Conservation (phyloP, 2,888 invertebrate species). For the Melanotus villosus region DNA sequence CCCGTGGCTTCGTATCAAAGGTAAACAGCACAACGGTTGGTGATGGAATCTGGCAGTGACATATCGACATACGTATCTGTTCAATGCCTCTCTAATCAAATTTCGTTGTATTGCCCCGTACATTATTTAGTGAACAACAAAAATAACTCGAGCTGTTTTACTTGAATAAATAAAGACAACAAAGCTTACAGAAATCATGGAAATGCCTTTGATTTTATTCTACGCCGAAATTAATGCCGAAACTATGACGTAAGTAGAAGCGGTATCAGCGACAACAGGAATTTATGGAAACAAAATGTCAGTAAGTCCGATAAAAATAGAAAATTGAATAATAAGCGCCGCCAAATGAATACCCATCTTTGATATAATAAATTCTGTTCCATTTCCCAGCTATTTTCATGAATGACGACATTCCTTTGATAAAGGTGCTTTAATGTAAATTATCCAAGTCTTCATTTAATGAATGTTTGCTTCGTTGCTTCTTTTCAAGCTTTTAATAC, state of each 20-base stretch:
- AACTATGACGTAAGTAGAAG: too few relatives aligned
- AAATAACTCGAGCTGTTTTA: neutral
- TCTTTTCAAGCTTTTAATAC: neutral
- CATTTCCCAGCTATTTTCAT: slow-evolving; percentile 11
- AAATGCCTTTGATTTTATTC: neutral
- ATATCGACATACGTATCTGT: neutral
- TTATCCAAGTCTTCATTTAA: slow-evolving; percentile 6
- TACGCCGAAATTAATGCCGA: neutral
- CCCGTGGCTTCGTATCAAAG: neutral
- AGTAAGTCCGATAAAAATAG: too few relatives aligned
- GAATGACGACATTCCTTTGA: slow-evolving; percentile 9
- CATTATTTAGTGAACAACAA: neutral
- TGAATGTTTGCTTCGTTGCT: neutral
- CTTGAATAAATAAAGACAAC: neutral
- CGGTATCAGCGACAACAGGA: too few relatives aligned
- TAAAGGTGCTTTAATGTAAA: slow-evolving; percentile 4
- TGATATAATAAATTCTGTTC: too few relatives aligned
- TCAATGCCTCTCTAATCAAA: neutral
- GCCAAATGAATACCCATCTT: too few relatives aligned
- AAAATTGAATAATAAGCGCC: too few relatives aligned
- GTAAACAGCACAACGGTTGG: neutral
- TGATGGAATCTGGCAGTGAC: slow-evolving; percentile 6
- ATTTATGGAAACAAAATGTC: too few relatives aligned
- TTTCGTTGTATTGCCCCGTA: neutral
- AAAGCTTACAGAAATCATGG: neutral